These are phyloP conservation scores for Pristionchus arcanus DNA, from an alignment of 2,888 invertebrate genomes.

Conservation along the genomic window DNA sequence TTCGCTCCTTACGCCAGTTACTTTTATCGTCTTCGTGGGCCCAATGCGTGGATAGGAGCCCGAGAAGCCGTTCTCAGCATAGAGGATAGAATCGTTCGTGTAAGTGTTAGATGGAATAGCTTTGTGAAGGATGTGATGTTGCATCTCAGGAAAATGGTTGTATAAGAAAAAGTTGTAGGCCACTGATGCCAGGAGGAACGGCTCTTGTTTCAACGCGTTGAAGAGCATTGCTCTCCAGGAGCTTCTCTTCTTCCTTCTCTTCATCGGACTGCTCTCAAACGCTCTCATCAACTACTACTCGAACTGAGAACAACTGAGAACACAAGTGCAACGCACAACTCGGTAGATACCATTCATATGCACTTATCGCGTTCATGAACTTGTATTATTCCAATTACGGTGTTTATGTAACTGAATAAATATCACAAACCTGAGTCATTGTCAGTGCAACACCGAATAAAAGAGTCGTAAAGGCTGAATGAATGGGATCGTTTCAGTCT, in stretches of 20 bases:
- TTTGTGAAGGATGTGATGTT: too few relatives aligned
- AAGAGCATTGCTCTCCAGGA: background rate
- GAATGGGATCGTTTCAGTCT: background rate
- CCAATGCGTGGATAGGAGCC: conserved; percentile 70
- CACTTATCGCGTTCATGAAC: too few relatives aligned
- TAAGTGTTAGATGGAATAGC: background rate
- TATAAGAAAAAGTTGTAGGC: background rate
- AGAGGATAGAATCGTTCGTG: conserved; percentile 61
- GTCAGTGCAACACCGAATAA: background rate
- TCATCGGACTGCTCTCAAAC: background rate
- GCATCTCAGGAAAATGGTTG: background rate
- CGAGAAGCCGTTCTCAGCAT: conserved; percentile 67
- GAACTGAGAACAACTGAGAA: background rate
- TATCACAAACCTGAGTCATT: background rate
- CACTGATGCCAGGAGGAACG: background rate
- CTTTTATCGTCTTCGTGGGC: conserved; percentile 69
- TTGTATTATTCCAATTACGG: background rate
- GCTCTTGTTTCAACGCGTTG: background rate
- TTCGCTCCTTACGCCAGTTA: conserved; percentile 69
- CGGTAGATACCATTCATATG: too few relatives aligned
- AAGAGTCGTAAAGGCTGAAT: background rate
- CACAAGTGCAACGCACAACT: too few relatives aligned
- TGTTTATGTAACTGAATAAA: background rate
- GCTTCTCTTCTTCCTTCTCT: background rate
- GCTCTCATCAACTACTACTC: background rate